Percentiles rank a stretch among this genome's conserved stretches.
Conservation (phyloP, 2,888 invertebrate genomes). For the Andrena marginata region DNA sequence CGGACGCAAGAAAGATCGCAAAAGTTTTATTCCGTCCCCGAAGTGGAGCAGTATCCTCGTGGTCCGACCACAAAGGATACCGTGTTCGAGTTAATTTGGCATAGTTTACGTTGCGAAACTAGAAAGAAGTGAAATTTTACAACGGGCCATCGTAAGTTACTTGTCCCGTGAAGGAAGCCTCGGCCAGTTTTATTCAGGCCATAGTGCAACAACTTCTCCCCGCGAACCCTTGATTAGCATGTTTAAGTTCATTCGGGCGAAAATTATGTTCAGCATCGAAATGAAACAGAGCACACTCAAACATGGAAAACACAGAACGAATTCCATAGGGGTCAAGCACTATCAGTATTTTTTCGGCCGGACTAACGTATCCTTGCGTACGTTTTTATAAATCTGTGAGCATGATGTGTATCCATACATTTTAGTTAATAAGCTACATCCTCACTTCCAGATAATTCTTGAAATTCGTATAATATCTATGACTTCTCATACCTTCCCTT, state of each 20-base stretch:
- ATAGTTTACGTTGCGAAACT: conserved; percentile 62
- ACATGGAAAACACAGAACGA: not conserved
- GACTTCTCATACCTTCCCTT: not conserved
- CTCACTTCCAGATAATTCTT: too few relatives aligned
- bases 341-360: too few relatives aligned
- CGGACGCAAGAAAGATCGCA: conserved; percentile 53
- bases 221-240: conserved; percentile 41
- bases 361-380: too few relatives aligned
- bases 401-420: too few relatives aligned
- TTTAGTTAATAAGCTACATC: too few relatives aligned
- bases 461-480: too few relatives aligned
- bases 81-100: conserved; percentile 64
- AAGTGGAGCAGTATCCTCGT: conserved; percentile 58
- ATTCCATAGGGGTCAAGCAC: not conserved
- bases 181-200: conserved; percentile 36
- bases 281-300: not conserved
- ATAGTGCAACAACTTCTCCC: conserved; percentile 6
- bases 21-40: conserved; percentile 65
- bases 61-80: conserved; percentile 55
- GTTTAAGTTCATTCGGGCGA: conserved; percentile 20
- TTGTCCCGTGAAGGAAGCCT: conserved; percentile 17
- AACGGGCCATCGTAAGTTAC: conserved; percentile 41
- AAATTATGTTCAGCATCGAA: conserved; percentile 18
- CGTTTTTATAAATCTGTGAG: too few relatives aligned
- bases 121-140: conserved; percentile 61